Evolutionary conservation across 2,888 invertebrate genomes (phyloP).

Genomic region (Agrochola lota): DNA sequence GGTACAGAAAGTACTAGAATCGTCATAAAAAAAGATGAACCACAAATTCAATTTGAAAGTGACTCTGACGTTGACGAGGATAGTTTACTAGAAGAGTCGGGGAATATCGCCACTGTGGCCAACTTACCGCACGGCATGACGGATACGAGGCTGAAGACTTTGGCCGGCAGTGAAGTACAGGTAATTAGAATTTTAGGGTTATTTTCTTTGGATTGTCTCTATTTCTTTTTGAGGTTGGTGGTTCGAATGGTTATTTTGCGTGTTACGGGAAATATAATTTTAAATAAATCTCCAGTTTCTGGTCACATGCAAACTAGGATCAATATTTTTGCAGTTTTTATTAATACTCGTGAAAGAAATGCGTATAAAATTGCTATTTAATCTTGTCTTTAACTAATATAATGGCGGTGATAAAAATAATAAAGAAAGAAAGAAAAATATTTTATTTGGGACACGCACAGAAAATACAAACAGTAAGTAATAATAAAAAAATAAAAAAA

Average conservation of each 20-base stretch:
- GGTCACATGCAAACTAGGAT: not conserved
- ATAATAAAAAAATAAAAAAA: no score
- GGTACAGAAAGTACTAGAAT: constrained; percentile 70
- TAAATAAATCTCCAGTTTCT: not conserved
- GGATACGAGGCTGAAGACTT: constrained; percentile 82
- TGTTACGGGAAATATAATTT: not conserved
- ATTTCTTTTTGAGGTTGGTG: constrained; percentile 39
- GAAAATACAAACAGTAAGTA: no score
- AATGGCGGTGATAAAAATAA: no score
- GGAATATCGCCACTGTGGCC: constrained; percentile 74
- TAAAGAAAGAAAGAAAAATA: no score
- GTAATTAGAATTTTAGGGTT: constrained; percentile 75
- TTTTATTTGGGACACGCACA: no score
- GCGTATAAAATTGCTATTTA: not conserved
- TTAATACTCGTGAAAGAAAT: not conserved
- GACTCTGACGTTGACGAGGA: constrained; percentile 79
- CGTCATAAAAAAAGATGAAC: constrained; percentile 73
- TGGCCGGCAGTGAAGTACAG: constrained; percentile 86
- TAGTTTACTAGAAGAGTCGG: constrained; percentile 65
- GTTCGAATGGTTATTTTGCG: constrained; percentile 37
- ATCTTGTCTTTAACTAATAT: not conserved
- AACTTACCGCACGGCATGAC: constrained; percentile 88
- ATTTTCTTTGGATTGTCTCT: constrained; percentile 47
- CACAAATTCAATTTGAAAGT: constrained; percentile 77
- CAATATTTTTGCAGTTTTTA: not conserved